Base-by-base conservation (phyloP, 1,140 invertebrate species). In the Zaprionus lachaisei region DNA sequence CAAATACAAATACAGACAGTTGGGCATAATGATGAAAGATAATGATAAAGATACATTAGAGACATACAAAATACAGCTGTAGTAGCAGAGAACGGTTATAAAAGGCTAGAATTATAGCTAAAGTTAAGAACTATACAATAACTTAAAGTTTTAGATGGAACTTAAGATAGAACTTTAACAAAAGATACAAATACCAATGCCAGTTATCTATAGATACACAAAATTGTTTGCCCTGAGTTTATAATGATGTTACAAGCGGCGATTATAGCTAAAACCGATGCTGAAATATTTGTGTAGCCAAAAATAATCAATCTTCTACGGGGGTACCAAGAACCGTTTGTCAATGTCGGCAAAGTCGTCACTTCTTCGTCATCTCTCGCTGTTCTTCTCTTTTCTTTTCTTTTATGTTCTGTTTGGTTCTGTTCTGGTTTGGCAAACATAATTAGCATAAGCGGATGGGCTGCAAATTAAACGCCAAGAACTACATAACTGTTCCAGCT, bases 361-460 rank as follows among this genome's bases (percentile, higher is more conserved):
- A n/a, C 6, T 12, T 51, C 20, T 20, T 9, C 41, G 34, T 14
- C 31, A 31, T 47, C n/a, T 17, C 6, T 47, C n/a, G 5, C 7
- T 2, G 41, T 17, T 7, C 0, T 47, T 34, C 1, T 2, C 5
- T 17, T 2, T 9, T 17, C 6, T 17, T 1, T 44, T 7, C 41
- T 15, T n/a, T 44, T 44, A 7, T 47, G 41, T 38, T 38, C 12
- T 37, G 34, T 37, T 12, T 11, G 7, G 12, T 37, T 37, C n/a
- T 55, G 24, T 76, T 66, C 56, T 72, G 64, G 70, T 72, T 69
- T 78, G 81, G 65, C 81, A 66, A 56, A 66, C 31, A 72, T 66
- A 84, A 84, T 84, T 84, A 85, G 70, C 83, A 84, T 84, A 85
- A 79, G 66, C 68, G 77, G 68, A 57, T 54, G 63, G 68, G 37